These are phyloP conservation scores for Nesidiocoris tenuis DNA, from an alignment of 2,888 invertebrate genomes.

Conservation along the genomic window DNA sequence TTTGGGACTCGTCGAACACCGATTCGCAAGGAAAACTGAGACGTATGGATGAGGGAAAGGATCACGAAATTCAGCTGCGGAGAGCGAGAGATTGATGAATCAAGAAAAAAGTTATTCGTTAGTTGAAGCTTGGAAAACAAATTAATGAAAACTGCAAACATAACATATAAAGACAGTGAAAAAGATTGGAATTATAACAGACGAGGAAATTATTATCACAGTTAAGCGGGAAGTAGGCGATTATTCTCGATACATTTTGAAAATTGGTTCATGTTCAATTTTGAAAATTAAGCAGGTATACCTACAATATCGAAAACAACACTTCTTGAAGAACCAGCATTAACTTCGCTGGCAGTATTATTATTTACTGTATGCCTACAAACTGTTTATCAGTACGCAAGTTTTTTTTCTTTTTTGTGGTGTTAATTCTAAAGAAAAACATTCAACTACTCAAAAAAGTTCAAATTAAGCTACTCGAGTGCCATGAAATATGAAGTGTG, in stretches of 20 bases:
- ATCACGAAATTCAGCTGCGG: not conserved
- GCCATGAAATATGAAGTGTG: constrained; percentile 42
- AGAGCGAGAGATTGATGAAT: not conserved
- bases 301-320: too few relatives aligned
- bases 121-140: not conserved
- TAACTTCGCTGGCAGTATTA: too few relatives aligned
- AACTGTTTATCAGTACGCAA: too few relatives aligned
- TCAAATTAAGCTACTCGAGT: constrained; percentile 39
- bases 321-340: too few relatives aligned
- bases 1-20: not conserved
- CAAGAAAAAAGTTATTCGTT: not conserved
- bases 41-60: not conserved
- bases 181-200: not conserved
- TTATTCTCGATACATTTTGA: too few relatives aligned
- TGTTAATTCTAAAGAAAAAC: constrained; percentile 35
- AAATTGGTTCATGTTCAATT: too few relatives aligned
- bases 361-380: too few relatives aligned
- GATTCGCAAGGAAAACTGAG: not conserved
- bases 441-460: constrained; percentile 39
- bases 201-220: not conserved
- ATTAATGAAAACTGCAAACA: too few relatives aligned
- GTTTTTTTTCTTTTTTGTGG: too few relatives aligned
- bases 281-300: too few relatives aligned
- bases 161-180: too few relatives aligned
- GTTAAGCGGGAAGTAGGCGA: too few relatives aligned